These are phyloP conservation scores for Amblyjoppa fuscipennis DNA, from an alignment of 2,888 invertebrate genomes.

Conservation along the genomic window DNA sequence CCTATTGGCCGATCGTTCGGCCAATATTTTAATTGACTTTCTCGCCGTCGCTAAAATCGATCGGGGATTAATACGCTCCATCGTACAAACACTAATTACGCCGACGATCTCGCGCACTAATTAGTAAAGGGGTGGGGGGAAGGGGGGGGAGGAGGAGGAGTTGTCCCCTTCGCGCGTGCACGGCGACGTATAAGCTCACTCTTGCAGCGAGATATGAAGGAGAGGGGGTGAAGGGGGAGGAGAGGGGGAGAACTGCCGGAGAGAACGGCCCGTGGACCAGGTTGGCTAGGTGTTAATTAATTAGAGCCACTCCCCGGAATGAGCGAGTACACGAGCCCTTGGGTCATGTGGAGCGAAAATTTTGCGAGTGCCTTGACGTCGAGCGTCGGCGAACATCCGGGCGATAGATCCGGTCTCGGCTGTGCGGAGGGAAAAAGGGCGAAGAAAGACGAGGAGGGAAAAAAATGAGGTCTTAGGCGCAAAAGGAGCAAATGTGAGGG, in stretches of 20 bases:
- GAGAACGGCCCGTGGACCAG: slow-evolving; percentile 68
- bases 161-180: slow-evolving; percentile 39
- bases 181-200: neutral
- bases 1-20: slow-evolving; percentile 65
- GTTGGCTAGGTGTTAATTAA: slow-evolving; percentile 84
- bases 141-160: neutral
- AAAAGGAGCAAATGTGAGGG: neutral
- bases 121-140: slow-evolving; percentile 78
- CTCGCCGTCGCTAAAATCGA: slow-evolving; percentile 71
- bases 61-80: slow-evolving; percentile 77
- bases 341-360: slow-evolving; percentile 28
- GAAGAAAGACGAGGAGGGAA: neutral
- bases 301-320: slow-evolving; percentile 80
- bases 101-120: slow-evolving; percentile 79
- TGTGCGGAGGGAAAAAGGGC: slow-evolving; percentile 8
- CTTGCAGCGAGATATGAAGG: slow-evolving; percentile 21
- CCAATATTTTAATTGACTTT: slow-evolving; percentile 78
- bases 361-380: neutral
- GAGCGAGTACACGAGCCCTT: slow-evolving; percentile 58
- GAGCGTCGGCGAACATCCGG: slow-evolving; percentile 40
- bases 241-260: slow-evolving; percentile 34
- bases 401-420: slow-evolving; percentile 23
- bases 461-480: neutral
- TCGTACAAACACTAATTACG: slow-evolving; percentile 82
- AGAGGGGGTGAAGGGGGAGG: neutral